Conservation (phyloP, 2,888 invertebrate genomes). For the Xylocampa areola region DNA sequence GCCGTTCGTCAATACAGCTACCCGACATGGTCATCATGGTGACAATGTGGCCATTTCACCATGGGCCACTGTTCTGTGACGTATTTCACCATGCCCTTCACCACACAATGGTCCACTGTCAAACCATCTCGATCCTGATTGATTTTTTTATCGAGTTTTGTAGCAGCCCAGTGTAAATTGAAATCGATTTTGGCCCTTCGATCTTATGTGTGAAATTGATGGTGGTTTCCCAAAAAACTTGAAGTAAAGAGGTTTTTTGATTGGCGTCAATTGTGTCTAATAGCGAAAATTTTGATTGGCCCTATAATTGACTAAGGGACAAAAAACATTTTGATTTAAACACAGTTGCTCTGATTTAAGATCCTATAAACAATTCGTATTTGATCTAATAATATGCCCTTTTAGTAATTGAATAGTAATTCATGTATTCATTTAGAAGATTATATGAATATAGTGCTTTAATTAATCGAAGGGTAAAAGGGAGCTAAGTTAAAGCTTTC, state of each 20-base stretch:
- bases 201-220: constrained; percentile 72
- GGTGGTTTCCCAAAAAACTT: constrained; percentile 59
- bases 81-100: constrained; percentile 83
- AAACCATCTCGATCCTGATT: constrained; percentile 84
- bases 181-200: constrained; percentile 80
- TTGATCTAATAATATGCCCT: too few relatives aligned
- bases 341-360: too few relatives aligned
- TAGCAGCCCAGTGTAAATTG: constrained; percentile 78
- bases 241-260: constrained; percentile 54
- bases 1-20: constrained; percentile 62
- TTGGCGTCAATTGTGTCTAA: constrained; percentile 7
- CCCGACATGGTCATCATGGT: constrained; percentile 76
- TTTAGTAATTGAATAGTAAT: too few relatives aligned
- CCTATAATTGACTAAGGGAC: too few relatives aligned
- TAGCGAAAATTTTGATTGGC: constrained; percentile 17
- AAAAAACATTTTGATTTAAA: too few relatives aligned
- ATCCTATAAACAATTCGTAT: too few relatives aligned
- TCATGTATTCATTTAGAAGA: too few relatives aligned
- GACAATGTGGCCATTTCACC: constrained; percentile 81
- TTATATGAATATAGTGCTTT: too few relatives aligned
- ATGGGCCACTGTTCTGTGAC: constrained; percentile 80
- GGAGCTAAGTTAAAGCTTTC: neutral
- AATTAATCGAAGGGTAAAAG: too few relatives aligned
- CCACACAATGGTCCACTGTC: constrained; percentile 81
- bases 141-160: constrained; percentile 83